Percentiles rank a stretch among this genome's conserved stretches.
These are phyloP conservation scores for Drosophila kanapiae DNA, from an alignment of 1,140 invertebrate species.

Conservation along the genomic window DNA sequence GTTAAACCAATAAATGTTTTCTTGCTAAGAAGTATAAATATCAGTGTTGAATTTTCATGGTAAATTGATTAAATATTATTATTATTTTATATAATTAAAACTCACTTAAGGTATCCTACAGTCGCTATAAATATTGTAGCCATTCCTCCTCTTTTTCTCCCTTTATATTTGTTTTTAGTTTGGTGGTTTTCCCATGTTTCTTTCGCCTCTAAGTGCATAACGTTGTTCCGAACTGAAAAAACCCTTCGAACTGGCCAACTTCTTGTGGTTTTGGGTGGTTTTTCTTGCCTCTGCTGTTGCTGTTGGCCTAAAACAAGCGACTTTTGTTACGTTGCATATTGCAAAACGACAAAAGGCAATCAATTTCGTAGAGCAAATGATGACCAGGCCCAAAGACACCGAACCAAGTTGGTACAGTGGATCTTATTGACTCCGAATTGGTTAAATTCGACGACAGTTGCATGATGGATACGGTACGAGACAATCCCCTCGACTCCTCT, in stretches of 20 bases:
- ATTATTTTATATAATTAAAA: no score
- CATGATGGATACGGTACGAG: conserved; percentile 24
- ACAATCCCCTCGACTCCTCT: neutral
- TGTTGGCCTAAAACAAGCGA: conserved; percentile 51
- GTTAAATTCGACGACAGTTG: conserved; percentile 1
- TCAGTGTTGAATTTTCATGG: neutral
- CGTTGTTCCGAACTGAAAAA: conserved; percentile 65
- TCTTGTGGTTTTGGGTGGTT: conserved; percentile 67
- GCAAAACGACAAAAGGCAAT: conserved; percentile 46
- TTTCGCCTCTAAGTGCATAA: conserved; percentile 72
- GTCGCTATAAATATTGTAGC: neutral
- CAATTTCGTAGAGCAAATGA: conserved; percentile 11
- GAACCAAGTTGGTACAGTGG: conserved; percentile 34
- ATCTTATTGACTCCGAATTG: conserved; percentile 5
- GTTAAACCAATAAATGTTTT: no score
- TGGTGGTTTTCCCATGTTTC: conserved; percentile 19
- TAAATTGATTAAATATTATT: neutral
- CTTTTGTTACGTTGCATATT: conserved; percentile 56
- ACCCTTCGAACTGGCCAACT: conserved; percentile 72
- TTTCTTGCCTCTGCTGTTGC: conserved; percentile 34
- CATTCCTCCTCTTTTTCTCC: neutral
- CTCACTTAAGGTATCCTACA: neutral
- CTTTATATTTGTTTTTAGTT: conserved; percentile 17
- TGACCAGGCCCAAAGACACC: conserved; percentile 1
- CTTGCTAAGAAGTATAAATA: neutral